Conservation (phyloP, 2,888 invertebrate species). For the Dicyrtomina minuta region DNA sequence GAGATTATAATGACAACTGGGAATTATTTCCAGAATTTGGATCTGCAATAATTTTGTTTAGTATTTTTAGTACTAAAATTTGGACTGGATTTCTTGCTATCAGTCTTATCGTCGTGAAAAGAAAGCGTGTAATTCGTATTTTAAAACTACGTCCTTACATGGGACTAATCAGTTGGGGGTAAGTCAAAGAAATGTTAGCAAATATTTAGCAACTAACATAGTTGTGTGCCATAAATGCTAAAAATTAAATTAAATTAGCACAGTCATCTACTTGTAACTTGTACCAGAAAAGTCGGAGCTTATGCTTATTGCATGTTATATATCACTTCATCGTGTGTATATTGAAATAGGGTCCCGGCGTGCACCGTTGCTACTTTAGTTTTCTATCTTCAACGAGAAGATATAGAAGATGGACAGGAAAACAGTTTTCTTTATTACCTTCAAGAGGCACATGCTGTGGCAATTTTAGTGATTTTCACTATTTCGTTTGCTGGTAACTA, state of each 20-base stretch:
- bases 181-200: conserved; percentile 48
- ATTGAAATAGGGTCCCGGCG: conserved; percentile 67
- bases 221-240: not conserved
- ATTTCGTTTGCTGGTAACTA: conserved; percentile 71
- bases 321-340: no score
- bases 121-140: conserved; percentile 79
- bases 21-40: conserved; percentile 72
- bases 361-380: conserved; percentile 69
- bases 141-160: conserved; percentile 72
- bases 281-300: no score
- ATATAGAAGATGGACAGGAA: conserved; percentile 65
- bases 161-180: conserved; percentile 65
- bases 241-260: conserved; percentile 7
- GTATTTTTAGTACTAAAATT: conserved; percentile 75
- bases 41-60: conserved; percentile 70
- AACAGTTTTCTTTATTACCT: conserved; percentile 77
- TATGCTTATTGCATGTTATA: no score
- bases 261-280: no score
- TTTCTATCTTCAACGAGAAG: conserved; percentile 60
- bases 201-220: not conserved
- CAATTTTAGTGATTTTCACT: conserved; percentile 72
- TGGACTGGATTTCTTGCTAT: conserved; percentile 84
- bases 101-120: conserved; percentile 76
- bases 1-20: conserved; percentile 62
- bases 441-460: conserved; percentile 74